Base-by-base conservation (phyloP, 2,113 vertebrate genomes). In the Asarcornis scutulata region DNA sequence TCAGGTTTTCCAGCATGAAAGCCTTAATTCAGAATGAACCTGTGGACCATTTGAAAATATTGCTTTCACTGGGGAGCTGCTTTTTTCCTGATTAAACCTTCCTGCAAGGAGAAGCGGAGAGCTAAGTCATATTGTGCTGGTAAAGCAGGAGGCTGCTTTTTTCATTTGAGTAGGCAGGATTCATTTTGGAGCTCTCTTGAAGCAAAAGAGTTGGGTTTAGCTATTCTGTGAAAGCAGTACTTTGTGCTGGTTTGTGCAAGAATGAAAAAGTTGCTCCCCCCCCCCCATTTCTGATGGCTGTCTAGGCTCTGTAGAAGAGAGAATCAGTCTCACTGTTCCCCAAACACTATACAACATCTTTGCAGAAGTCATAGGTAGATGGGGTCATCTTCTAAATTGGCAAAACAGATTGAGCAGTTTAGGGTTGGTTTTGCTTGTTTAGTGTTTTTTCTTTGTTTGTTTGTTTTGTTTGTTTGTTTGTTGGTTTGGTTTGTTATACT, bases 361-460 rank as follows among this genome's bases (percentile, higher is more conserved):
- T 42, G 77, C 22, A 80, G 59, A 86, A 87, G 52, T 74, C 44
- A 5, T 32, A n/a, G 62, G 59, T 86, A 76, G 40, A 22, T 16
- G 32, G 40, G 31, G 34, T 81, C 26, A 32, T 66, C 63, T 79
- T 71, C 90, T 26, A 68, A 42, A 40, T 69, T 71, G 66, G 8
- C 18, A 95, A 86, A 32, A 11, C 36, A 90, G 4, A 86, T 2
- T 38, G 44, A 40, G 8, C 18, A 25, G 5, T 8, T 68, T 36
- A 17, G 31, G 13, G 13, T 16, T 48, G 21, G 2, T 10, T 34
- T 32, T 0, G 0, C 0, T 1, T 44, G 27, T 7, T 36, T 0
- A 13, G 46, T 48, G 46, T 21, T 15, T 2, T 4, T 18, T 48
- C 13, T 26, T 63, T 31, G 3, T 17, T 73, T 55, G 23, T 52